phyloP scores from a whole-genome alignment of 2,797 vertebrate genomes.

The Tragelaphus oryx region DNA sequence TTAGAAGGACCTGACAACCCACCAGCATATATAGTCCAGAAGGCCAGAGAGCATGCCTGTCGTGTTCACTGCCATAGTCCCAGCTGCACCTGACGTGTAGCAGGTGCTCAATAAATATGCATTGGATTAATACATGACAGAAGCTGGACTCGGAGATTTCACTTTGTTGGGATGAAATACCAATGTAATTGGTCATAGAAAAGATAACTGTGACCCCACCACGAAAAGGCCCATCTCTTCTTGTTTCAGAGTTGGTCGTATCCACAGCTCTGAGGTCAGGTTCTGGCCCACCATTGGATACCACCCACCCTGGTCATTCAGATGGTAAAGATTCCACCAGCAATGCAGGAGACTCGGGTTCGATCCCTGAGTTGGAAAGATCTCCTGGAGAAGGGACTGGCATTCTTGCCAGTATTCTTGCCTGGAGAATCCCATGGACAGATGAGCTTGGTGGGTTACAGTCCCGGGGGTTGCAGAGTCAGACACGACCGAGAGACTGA shows the following conservation, averaged over 20 bases:
- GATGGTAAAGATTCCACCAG: neutral
- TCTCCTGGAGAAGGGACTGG: neutral
- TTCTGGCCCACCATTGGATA: conserved; percentile 47
- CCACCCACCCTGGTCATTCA: neutral
- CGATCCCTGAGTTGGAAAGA: neutral
- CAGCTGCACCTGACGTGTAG: neutral
- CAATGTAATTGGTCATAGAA: neutral
- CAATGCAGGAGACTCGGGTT: neutral
- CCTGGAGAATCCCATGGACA: neutral
- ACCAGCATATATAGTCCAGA: neutral
- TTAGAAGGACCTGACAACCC: neutral
- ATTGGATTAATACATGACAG: neutral
- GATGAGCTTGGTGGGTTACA: neutral
- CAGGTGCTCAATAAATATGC: neutral
- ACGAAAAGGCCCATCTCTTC: neutral
- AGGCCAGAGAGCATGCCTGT: neutral
- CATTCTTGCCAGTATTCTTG: neutral
- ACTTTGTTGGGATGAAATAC: neutral
- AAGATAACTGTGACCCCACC: neutral
- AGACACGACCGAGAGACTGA: neutral
- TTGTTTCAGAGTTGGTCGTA: neutral
- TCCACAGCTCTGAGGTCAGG: conserved; percentile 60
- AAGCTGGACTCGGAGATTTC: neutral
- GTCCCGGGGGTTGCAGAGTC: neutral
- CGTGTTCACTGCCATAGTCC: accelerated